Percentiles rank a stretch among this genome's conserved stretches.
Conservation (phyloP, 2,888 invertebrate genomes). For the Patella ulyssiponensis region DNA sequence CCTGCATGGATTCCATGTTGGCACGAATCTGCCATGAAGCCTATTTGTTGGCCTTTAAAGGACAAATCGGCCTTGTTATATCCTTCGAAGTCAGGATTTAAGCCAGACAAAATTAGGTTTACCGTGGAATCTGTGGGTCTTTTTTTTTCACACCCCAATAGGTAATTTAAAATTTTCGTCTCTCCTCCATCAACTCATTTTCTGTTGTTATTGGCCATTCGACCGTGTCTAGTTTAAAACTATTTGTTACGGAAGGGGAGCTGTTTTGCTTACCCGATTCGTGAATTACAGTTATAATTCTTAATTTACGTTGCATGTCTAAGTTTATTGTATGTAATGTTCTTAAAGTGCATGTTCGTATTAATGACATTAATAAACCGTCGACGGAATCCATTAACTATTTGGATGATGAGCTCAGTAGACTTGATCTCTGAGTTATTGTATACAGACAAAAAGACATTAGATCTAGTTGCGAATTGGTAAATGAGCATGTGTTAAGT, state of each 20-base stretch:
- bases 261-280: not conserved
- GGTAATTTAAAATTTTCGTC: too few relatives aligned
- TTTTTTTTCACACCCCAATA: not conserved
- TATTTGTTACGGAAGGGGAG: not conserved
- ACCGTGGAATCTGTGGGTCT: not conserved
- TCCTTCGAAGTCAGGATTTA: not conserved
- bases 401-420: not conserved
- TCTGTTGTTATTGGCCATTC: not conserved
- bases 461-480: not conserved
- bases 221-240: not conserved
- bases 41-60: not conserved
- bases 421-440: not conserved
- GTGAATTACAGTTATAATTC: not conserved
- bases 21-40: too few relatives aligned
- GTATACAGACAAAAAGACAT: not conserved
- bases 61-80: not conserved
- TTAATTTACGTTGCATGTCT: not conserved
- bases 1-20: not conserved
- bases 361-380: not conserved
- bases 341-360: not conserved
- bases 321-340: not conserved
- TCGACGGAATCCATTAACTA: not conserved
- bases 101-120: not conserved
- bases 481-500: not conserved
- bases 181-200: not conserved